Evolutionary conservation across 2,888 invertebrate genomes (phyloP), one percentile per base, ranked within the genome.

Genomic region (Ariolimax columbianus): DNA sequence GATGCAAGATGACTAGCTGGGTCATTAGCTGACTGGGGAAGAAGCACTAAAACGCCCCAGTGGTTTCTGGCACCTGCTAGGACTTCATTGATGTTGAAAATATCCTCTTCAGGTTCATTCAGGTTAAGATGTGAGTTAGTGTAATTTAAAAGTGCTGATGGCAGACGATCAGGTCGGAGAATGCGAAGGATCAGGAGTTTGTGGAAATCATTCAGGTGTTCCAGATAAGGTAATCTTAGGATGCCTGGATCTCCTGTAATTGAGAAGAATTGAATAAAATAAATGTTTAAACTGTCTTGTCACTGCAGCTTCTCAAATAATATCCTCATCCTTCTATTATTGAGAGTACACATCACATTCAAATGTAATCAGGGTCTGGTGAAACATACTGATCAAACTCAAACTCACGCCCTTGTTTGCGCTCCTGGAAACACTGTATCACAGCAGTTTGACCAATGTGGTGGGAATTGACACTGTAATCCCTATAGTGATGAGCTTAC

Each of bases 101-200:
- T 36, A 19, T 89, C 86, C 82, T 91, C 90, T 63, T 89, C 89
- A 47, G 91, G 90, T 63, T 91, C 87, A 84, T 91, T 90, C 26
- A 91, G 86, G 30, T 89, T 89, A 14, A 93, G 90, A 85, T 92
- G 90, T 51, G 90, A 89, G 84, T 90, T 90, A 70, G 93, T 91
- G 87, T 93, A 93, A 59, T 87, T 88, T 9, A 90, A 83, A 79
- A 93, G 89, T 30, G 93, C 93, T 30, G 88, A 85, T 11, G 91
- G 93, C n/a, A 94, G 89, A 63, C 94, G 90, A 87, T 94, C 94
- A 17, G 93, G 93, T n/a, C 94, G 89, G 55, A 94, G 88, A 90
- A 94, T 92, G 30, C 94, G 90, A 30, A 94, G 87, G n/a, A 94
- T 84, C n/a, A 94, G 87, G 6, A 94, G 88, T 70, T 92, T 91